A percentile compares a stretch with the other conserved stretches of the same genome.
These are phyloP conservation scores for Chromoteleia sp. DNA, from an alignment of 2,888 invertebrate genomes.

Conservation along the genomic window DNA sequence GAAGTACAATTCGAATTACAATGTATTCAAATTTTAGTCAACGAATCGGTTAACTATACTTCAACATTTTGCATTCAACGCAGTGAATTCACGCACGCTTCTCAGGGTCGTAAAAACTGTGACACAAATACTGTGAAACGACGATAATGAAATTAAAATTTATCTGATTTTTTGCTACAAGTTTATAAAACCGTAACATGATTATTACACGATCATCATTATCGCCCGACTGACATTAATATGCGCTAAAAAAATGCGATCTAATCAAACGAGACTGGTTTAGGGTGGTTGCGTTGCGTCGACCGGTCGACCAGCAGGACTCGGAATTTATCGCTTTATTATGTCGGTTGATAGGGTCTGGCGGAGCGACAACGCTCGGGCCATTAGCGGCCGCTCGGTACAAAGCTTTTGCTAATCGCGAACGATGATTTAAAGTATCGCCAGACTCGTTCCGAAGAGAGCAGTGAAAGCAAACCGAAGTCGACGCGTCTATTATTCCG, in stretches of 20 bases:
- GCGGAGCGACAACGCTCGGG: conserved; percentile 63
- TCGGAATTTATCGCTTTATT: conserved; percentile 68
- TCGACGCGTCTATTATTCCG: conserved; percentile 8
- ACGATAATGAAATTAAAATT: too few relatives aligned
- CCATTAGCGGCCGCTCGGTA: conserved; percentile 59
- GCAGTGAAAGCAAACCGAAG: conserved; percentile 14
- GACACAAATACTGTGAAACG: too few relatives aligned
- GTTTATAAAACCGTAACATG: too few relatives aligned
- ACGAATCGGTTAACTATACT: too few relatives aligned
- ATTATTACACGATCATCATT: conserved; percentile 27
- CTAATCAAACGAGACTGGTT: conserved; percentile 45
- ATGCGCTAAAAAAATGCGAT: conserved; percentile 34
- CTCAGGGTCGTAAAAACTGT: too few relatives aligned
- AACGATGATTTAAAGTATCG: conserved; percentile 45
- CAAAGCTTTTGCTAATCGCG: conserved; percentile 54
- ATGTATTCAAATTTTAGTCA: too few relatives aligned
- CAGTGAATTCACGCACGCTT: too few relatives aligned
- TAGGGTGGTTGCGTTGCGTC: conserved; percentile 35
- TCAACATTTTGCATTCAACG: too few relatives aligned
- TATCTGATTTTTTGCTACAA: too few relatives aligned
- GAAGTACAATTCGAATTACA: too few relatives aligned
- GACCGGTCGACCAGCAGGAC: conserved; percentile 35
- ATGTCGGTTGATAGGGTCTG: conserved; percentile 61
- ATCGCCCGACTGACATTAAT: conserved; percentile 29
- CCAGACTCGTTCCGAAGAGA: conserved; percentile 29